These are phyloP conservation scores for Cygnus atratus DNA, from an alignment of 2,113 vertebrate genomes.

Conservation along the genomic window DNA sequence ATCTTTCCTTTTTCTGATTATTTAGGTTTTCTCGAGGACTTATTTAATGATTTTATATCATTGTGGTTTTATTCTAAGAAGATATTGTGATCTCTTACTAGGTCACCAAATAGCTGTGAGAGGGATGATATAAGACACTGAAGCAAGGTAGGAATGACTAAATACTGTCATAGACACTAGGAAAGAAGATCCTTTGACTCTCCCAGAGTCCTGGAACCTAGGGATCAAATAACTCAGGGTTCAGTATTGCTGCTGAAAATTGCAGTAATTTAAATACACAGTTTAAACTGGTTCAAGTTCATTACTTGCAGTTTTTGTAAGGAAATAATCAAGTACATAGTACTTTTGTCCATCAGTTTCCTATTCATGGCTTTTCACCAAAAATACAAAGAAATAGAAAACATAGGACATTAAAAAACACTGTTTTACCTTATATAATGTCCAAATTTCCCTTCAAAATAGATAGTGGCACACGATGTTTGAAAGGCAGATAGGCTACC, in stretches of 20 bases:
- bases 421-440: not conserved
- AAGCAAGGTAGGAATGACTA: not conserved
- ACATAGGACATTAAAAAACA: not conserved
- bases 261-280: not conserved
- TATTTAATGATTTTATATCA: not conserved
- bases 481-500: not conserved
- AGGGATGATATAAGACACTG: not conserved
- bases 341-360: not conserved
- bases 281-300: not conserved
- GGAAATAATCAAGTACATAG: not conserved
- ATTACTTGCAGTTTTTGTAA: not conserved
- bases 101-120: not conserved
- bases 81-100: not conserved
- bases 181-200: not conserved
- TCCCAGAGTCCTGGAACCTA: not conserved
- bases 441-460: not conserved
- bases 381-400: not conserved
- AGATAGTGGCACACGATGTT: not conserved
- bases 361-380: not conserved
- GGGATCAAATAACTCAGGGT: not conserved
- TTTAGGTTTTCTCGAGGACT: not conserved
- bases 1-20: not conserved
- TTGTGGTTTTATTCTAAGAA: not conserved
- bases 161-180: not conserved
- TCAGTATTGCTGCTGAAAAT: not conserved